These are phyloP conservation scores for Formica aserva DNA, from an alignment of 2,888 invertebrate species.

Conservation along the genomic window DNA sequence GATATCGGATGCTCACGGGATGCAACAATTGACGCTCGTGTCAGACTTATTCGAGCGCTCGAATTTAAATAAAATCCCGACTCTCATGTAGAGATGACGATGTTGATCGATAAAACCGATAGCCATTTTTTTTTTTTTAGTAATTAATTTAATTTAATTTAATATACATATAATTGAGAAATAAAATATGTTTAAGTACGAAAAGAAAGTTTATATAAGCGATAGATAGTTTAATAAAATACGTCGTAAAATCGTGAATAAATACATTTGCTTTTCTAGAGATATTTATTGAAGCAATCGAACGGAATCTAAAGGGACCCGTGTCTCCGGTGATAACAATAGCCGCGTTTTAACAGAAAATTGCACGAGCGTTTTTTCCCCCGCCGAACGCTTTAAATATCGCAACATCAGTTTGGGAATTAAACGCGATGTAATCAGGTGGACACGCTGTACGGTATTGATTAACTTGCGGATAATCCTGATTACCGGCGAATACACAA, in stretches of 20 bases:
- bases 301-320: background rate
- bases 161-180: background rate
- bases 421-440: constrained; percentile 51
- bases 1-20: constrained; percentile 41
- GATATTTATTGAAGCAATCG: background rate
- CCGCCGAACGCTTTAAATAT: background rate
- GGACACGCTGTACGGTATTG: constrained; percentile 35
- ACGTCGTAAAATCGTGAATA: background rate
- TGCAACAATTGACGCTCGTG: constrained; percentile 44
- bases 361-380: constrained; percentile 17
- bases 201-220: background rate
- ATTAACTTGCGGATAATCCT: constrained; percentile 55
- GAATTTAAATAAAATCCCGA: constrained; percentile 18
- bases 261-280: background rate
- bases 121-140: background rate
- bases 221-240: background rate
- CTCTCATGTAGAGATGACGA: background rate
- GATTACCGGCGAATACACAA: constrained; percentile 48
- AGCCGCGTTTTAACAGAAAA: constrained; percentile 17
- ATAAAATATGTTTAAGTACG: background rate
- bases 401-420: constrained; percentile 30
- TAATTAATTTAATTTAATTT: constrained; percentile 2
- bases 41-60: background rate
- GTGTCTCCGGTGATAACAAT: background rate
- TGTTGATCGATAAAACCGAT: background rate